phyloP scores from a whole-genome alignment of 2,888 invertebrate genomes.

The Temnothorax rugatulus region DNA sequence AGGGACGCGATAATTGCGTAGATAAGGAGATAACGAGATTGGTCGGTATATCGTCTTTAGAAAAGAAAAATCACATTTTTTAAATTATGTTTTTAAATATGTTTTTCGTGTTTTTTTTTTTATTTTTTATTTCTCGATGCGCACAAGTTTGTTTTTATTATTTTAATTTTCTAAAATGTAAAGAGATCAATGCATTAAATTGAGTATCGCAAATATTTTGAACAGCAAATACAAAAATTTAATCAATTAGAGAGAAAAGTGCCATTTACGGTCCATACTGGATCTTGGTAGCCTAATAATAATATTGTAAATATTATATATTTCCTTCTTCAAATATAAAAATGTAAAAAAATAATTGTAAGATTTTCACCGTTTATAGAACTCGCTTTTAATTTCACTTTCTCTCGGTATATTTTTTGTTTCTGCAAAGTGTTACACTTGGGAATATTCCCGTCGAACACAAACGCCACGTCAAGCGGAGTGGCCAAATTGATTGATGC shows the following conservation, averaged over 20 bases:
- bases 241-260: no score
- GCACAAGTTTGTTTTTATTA: background rate
- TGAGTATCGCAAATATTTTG: background rate
- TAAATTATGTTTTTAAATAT: no score
- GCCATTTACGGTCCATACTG: no score
- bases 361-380: background rate
- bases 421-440: background rate
- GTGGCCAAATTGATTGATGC: constrained; percentile 41
- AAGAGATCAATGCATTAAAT: background rate
- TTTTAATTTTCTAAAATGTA: background rate
- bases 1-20: background rate
- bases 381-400: background rate
- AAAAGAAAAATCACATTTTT: background rate
- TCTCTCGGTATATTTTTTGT: background rate
- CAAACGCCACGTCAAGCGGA: background rate
- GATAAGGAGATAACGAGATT: background rate
- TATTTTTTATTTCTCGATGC: background rate
- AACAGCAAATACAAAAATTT: background rate
- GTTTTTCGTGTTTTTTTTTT: background rate
- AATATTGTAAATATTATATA: no score
- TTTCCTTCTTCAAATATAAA: background rate
- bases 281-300: no score
- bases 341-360: background rate
- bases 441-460: background rate
- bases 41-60: background rate